Evolutionary conservation across 1,140 invertebrate genomes (phyloP).

Genomic region (Scaptomyza pallida): DNA sequence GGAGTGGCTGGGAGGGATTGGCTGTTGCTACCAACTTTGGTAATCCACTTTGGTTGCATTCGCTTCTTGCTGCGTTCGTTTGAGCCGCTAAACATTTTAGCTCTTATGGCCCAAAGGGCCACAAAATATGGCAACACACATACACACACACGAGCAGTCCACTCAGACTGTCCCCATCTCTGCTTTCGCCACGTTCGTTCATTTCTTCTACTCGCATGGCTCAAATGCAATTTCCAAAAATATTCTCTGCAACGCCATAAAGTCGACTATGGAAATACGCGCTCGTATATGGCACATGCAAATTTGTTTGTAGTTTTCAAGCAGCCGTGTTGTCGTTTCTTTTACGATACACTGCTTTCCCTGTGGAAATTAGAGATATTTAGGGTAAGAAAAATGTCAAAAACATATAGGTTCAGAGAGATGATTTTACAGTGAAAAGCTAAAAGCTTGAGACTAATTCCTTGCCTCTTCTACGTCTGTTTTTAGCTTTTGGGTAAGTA

Average conservation of each 20-base stretch:
- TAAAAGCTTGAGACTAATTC: too few relatives aligned
- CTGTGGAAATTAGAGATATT: background rate
- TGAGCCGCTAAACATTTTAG: constrained; percentile 49
- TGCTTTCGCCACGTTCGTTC: too few relatives aligned
- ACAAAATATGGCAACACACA: constrained; percentile 13
- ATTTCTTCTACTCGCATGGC: background rate
- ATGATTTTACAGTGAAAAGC: too few relatives aligned
- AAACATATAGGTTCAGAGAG: too few relatives aligned
- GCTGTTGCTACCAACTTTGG: constrained; percentile 17
- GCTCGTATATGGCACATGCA: constrained; percentile 39
- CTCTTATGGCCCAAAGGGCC: constrained; percentile 39
- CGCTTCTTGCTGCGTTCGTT: constrained; percentile 36
- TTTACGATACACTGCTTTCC: background rate
- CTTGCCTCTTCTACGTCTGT: background rate
- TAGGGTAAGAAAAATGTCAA: background rate
- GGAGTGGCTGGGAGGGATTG: background rate
- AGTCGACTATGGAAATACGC: constrained; percentile 31
- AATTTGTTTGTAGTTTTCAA: constrained; percentile 32
- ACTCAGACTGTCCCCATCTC: background rate
- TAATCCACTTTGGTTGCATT: constrained; percentile 51
- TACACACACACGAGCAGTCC: background rate
- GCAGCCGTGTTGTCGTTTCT: constrained; percentile 15
- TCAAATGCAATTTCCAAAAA: constrained; percentile 52
- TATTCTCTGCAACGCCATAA: constrained; percentile 27
- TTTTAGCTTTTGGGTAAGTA: background rate